Evolutionary conservation across 2,888 invertebrate species (phyloP), one percentile per base, ranked within the genome.

Genomic region (Pseudanteris insignis): DNA sequence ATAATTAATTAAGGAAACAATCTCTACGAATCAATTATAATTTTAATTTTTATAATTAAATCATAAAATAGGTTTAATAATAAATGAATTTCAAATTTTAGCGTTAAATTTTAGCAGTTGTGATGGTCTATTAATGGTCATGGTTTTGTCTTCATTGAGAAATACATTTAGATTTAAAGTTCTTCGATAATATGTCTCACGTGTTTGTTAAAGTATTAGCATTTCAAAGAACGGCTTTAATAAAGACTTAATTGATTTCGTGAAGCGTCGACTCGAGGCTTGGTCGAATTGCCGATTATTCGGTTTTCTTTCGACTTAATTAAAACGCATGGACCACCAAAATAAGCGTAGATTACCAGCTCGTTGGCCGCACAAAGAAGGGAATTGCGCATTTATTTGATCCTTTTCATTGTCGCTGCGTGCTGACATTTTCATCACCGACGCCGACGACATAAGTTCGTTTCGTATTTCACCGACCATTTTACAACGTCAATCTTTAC

Each of bases 151-250:
- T 47, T 54, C 48, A 60, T 25, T 26, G 53, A 30, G 47, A 57
- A 57, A 57, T 53, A 57, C 57, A 57, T 58, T 62, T 58, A 64
- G 70, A 72, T 72, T 74, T 69, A 70, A 66, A 71, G 72, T 73
- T 69, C 67, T 64, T 66, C 54, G 63, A 58, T 65, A 64, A 65
- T 60, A 67, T 64, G 63, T 60, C 65, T 63, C 63, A 64, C 67
- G 70, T 75, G 76, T 79, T 78, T 78, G 76, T 75, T 73, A 73
- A 74, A 63, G 74, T 73, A 79, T 79, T 79, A 79, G 74, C 79
- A 79, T 79, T 75, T 78, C 79, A 79, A 79, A 79, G 79, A 76
- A 74, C 72, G 73, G 75, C 72, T 76, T 77, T 76, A 77, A 79
- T 79, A 75, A 78, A 78, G 73, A 66, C 73, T 76, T 76, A 79